These are phyloP conservation scores for Drosophila grimshawi DNA, from an alignment of 1,140 invertebrate genomes.

Conservation along the genomic window DNA sequence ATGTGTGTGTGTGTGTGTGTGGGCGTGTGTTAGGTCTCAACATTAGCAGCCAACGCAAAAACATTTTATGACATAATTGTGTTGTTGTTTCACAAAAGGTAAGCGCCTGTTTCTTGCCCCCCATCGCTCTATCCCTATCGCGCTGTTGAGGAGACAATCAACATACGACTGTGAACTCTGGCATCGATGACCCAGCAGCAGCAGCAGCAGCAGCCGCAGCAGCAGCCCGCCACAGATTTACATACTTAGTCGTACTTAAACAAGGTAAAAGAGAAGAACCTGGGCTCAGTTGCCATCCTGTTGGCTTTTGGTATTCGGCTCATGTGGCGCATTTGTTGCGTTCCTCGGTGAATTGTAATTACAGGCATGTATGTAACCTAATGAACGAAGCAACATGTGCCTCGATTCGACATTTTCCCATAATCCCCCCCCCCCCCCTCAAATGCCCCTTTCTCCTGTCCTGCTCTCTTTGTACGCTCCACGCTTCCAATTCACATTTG, in stretches of 20 bases:
- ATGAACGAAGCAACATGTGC: conserved; percentile 51
- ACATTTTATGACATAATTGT: conserved; percentile 77
- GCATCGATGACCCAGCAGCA: conserved; percentile 63
- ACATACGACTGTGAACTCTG: conserved; percentile 52
- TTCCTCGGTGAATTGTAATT: conserved; percentile 72
- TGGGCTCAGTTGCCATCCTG: conserved; percentile 9
- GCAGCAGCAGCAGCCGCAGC: not conserved
- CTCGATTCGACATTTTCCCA: too few relatives aligned
- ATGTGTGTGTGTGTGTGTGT: conserved; percentile 13
- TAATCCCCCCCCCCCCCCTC: too few relatives aligned
- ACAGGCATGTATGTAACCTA: conserved; percentile 70
- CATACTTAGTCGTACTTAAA: conserved; percentile 28
- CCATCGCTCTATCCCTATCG: not conserved
- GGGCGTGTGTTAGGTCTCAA: conserved; percentile 22
- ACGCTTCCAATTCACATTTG: conserved; percentile 19
- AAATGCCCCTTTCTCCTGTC: not conserved
- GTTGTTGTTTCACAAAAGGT: conserved; percentile 52
- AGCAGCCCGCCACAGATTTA: conserved; percentile 19
- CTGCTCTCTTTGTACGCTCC: not conserved
- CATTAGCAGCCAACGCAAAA: conserved; percentile 63
- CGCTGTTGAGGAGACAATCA: conserved; percentile 49
- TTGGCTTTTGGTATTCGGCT: not conserved
- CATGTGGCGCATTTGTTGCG: conserved; percentile 35
- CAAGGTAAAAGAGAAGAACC: conserved; percentile 4
- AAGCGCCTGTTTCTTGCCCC: conserved; percentile 15